A percentile compares a stretch with the other conserved stretches of the same genome.
Evolutionary conservation across 2,113 vertebrate genomes (phyloP).

Genomic region (Pristiophorus japonicus): DNA sequence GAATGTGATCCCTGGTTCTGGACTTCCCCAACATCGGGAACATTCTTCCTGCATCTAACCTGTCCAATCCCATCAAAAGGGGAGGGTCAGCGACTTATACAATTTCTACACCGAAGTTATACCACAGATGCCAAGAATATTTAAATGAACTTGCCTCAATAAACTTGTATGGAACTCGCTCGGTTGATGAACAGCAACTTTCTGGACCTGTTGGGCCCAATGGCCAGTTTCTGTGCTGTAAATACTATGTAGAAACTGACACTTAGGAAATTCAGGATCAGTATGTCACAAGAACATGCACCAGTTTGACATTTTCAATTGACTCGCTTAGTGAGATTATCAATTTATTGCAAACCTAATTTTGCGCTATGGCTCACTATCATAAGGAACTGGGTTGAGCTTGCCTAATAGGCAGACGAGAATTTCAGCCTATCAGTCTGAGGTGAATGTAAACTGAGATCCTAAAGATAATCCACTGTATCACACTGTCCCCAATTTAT

Average conservation of each 20-base stretch:
- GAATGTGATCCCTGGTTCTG: too few species aligned
- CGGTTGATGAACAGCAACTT: neutral
- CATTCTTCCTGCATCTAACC: too few species aligned
- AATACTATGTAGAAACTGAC: neutral
- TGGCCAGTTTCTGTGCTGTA: neutral
- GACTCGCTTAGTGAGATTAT: neutral
- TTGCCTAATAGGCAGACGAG: neutral
- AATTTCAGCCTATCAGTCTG: neutral
- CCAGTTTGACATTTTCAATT: neutral
- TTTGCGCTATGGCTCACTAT: neutral
- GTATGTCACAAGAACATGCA: neutral
- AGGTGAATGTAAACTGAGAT: neutral
- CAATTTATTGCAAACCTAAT: neutral
- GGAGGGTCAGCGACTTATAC: neutral
- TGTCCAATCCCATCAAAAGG: too few species aligned
- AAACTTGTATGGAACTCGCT: too few species aligned
- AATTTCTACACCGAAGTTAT: neutral
- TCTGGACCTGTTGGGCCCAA: neutral
- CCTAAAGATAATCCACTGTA: neutral
- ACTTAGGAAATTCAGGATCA: neutral
- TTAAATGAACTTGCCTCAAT: neutral
- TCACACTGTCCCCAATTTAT: neutral
- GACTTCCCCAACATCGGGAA: too few species aligned
- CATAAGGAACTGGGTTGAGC: neutral
- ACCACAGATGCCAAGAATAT: neutral